Evolutionary conservation across 2,888 invertebrate species (phyloP), one percentile per base, ranked within the genome.

Genomic region (Caenorhabditis plicata): DNA sequence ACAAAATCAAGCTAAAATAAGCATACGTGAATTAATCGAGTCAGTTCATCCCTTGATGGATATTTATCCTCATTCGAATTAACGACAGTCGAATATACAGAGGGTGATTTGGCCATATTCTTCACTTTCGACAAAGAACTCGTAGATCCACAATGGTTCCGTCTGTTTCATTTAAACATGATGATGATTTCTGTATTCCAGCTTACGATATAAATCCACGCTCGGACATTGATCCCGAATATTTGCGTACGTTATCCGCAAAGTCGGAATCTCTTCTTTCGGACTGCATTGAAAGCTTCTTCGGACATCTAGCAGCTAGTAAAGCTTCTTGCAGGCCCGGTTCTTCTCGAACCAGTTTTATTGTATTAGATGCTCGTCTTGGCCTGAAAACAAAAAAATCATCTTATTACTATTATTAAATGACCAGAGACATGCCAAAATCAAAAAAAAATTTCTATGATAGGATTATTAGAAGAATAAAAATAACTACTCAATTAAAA

Each of bases 211-310:
- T 15, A 9, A 17, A 4, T 17, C 17, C 40, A 8, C 25, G 15
- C 8, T 40, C 40, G 15, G 26, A 3, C 9, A 40, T 15, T 15
- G 40, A 7, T 19, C 9, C 31, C 29, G 29, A 27, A 27, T 13
- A 9, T 27, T 27, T 27, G 29, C 29, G 29, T 13, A 27, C 29
- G 13, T 9, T 27, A 9, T 27, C 29, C 7, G 13, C 40, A 8
- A 27, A 25, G 8, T 27, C 17, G 11, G 47, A 20, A 9, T 50
- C 56, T 31, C 40, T 36, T n/a, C 57, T 17, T 23, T 57, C 57
- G 0, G 57, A 51, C 31, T 57, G 57, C 1, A 44, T 47, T 33
- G 57, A 57, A 9, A 36, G 13, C n/a, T 47, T 57, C 22, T 51
- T 51, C 11, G 35, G 46, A n/a, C 43, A 13, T 15, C 35, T 8